phyloP scores from a whole-genome alignment of 2,888 invertebrate species.

The Cryptops parisi region DNA sequence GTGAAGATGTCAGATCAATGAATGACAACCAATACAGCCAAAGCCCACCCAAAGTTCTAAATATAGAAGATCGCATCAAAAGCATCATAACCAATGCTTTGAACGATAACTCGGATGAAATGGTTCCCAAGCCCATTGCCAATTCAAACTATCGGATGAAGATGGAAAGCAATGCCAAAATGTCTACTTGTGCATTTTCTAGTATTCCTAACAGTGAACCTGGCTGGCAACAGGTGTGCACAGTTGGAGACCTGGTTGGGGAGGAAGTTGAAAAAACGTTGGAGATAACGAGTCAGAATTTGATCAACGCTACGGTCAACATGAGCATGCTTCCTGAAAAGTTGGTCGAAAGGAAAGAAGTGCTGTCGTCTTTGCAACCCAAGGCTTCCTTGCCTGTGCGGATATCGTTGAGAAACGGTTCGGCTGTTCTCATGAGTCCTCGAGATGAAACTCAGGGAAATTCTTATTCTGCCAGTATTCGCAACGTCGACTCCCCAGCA shows the following conservation, averaged over 20 bases:
- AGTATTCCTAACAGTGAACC: background rate
- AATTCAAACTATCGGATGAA: background rate
- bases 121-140: background rate
- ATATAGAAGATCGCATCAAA: conserved; percentile 73
- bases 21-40: no score
- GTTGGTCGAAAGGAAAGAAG: background rate
- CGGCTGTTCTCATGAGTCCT: conserved; percentile 6
- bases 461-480: background rate
- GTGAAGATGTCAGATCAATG: no score
- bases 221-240: conserved; percentile 39
- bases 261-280: conserved; percentile 77
- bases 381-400: conserved; percentile 15
- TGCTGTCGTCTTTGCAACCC: background rate
- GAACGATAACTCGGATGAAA: conserved; percentile 1
- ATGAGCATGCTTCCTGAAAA: conserved; percentile 47
- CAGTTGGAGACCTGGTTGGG: conserved; percentile 74
- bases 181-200: background rate
- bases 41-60: conserved; percentile 51
- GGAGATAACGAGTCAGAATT: conserved; percentile 71
- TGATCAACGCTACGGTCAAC: conserved; percentile 74
- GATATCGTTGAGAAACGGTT: conserved; percentile 17
- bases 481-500: background rate
- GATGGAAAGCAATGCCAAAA: background rate
- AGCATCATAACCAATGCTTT: conserved; percentile 46
- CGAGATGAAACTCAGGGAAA: background rate